Percentiles rank a stretch among this genome's conserved stretches.
phyloP scores from a whole-genome alignment of 2,113 vertebrate genomes.

The Pogonocichla stellata region DNA sequence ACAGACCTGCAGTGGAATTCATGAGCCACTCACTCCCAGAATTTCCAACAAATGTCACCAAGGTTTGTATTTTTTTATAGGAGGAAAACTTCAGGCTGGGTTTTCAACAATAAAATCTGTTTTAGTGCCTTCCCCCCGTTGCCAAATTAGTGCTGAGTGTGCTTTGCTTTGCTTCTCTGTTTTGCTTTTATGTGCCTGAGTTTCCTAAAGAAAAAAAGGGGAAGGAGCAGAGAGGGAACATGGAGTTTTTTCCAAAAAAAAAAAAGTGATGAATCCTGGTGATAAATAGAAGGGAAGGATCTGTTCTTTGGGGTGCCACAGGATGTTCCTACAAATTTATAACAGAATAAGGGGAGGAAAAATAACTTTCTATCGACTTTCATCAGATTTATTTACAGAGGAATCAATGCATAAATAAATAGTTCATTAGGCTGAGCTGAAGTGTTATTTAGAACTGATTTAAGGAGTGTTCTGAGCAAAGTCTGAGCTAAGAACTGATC shows the following conservation, averaged over 20 bases:
- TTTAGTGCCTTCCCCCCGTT: not conserved
- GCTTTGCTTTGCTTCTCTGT: constrained; percentile 40
- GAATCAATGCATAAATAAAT: not conserved
- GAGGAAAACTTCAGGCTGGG: constrained; percentile 29
- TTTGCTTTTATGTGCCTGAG: constrained; percentile 13
- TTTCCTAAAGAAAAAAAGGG: not conserved
- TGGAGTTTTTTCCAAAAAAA: not conserved
- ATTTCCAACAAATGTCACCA: constrained; percentile 56
- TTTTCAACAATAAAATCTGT: constrained; percentile 49
- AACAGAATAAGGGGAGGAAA: not conserved
- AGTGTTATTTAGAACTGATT: not conserved
- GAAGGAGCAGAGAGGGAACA: not conserved
- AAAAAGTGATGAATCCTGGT: not conserved
- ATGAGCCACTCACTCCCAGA: constrained; percentile 34
- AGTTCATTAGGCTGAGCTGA: not conserved
- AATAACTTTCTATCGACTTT: not conserved
- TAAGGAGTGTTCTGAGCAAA: not conserved
- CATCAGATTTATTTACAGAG: not conserved
- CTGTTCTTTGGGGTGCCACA: not conserved
- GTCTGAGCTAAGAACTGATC: not conserved
- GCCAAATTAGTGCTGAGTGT: constrained; percentile 51
- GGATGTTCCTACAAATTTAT: not conserved
- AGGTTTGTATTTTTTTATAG: constrained; percentile 5
- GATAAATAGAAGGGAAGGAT: not conserved
- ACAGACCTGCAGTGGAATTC: constrained; percentile 58